These are phyloP conservation scores for Condylura cristata DNA, from an alignment of 2,113 vertebrate species.

Conservation along the genomic window DNA sequence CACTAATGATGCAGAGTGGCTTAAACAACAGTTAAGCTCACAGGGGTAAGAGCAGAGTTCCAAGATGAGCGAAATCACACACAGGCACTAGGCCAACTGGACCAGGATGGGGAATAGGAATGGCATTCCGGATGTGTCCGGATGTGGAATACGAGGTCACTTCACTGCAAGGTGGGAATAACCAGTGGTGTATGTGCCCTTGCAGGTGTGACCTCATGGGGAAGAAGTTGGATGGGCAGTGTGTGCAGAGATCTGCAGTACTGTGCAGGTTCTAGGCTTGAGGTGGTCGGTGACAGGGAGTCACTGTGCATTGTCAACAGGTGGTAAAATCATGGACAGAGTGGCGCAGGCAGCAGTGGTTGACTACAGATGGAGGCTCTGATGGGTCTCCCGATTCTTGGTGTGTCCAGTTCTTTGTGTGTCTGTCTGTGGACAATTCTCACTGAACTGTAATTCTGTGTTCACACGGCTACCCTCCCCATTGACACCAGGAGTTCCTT, in stretches of 20 bases:
- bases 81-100: not conserved
- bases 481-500: constrained; percentile 2
- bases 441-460: not conserved
- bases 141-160: not conserved
- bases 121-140: constrained; percentile 8
- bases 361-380: not conserved
- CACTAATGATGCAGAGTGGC: not conserved
- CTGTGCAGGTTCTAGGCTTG: not conserved
- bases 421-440: not conserved
- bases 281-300: not conserved
- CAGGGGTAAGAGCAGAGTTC: constrained; percentile 22
- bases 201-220: not conserved
- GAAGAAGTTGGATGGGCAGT: not conserved
- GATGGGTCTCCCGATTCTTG: not conserved
- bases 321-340: not conserved
- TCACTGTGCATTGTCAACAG: not conserved
- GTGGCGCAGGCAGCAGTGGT: not conserved
- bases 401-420: not conserved
- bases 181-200: not conserved
- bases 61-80: constrained; percentile 26
- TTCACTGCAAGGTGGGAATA: not conserved
- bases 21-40: constrained; percentile 43
- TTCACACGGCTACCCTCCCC: not conserved
- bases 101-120: not conserved
- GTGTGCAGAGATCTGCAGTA: not conserved